Evolutionary conservation across 2,797 vertebrate genomes (phyloP), one percentile per base, ranked within the genome.

Genomic region (Salarias fasciatus): DNA sequence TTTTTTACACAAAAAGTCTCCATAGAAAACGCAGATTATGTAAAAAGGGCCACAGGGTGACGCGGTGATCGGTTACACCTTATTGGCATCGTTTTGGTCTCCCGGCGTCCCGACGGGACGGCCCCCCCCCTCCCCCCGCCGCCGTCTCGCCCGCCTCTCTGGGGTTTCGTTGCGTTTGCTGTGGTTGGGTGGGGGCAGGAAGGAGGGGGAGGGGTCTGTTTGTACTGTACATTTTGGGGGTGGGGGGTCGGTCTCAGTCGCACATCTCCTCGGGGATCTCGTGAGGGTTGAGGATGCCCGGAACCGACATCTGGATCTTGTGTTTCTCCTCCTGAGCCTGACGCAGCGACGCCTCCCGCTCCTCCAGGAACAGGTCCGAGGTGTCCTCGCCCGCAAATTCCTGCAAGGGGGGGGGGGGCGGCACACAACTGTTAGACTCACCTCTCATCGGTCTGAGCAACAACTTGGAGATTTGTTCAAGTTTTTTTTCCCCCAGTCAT

Each of bases 261-360:
- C 96, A 99, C 96, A 99, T 98, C 92, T 98, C 97, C 94, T 98
- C 97, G 0, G 97, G 97, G 92, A 98, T 98, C 91, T 98, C 96
- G 69, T 98, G 96, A 87, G 96, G 96, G 93, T 98, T 98, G 70
- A 98, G 95, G 90, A 98, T 98, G 78, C 97, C 97, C 48, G 97
- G 97, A 65, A 98, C 97, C 41, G 96, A 98, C 96, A 98, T 96
- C 90, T 98, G 96, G 87, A 98, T 94, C 93, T 97, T 98, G 92
- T 98, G 96, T 89, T 98, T 98, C 84, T 98, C 97, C 84, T 98
- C 97, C 86, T 98, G 96, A 74, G 97, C 96, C 91, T 98, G 97
- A 48, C 96, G 94, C 54, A 98, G 94, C 24, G 97, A 96, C 46
- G 95, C 93, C 91, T 98, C 97, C 87, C 97, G 92, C 87, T 98